Conservation (phyloP, 2,797 vertebrate species). For the Spatula clypeata region DNA sequence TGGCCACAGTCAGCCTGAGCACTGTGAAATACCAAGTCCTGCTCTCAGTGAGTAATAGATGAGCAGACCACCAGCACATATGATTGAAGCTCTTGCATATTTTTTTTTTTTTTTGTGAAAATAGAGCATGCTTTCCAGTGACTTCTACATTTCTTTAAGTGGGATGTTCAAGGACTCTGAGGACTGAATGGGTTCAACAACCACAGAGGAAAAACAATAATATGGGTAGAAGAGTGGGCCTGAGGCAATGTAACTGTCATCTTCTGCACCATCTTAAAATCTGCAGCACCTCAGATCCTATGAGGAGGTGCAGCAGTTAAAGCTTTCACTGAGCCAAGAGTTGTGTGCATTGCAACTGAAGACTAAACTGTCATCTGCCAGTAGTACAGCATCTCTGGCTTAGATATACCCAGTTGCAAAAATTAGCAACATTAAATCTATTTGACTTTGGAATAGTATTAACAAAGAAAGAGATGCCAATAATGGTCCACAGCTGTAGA, state of each 20-base stretch:
- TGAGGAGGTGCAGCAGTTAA: neutral
- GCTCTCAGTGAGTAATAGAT: accelerated
- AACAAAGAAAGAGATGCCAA: neutral
- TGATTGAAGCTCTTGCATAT: neutral
- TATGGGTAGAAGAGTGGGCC: neutral
- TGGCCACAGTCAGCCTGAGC: neutral
- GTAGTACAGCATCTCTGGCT: neutral
- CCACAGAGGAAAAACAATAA: neutral
- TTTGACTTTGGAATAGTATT: neutral
- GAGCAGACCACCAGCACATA: neutral
- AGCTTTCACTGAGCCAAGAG: neutral
- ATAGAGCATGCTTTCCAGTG: neutral
- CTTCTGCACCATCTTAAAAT: neutral
- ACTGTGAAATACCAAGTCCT: neutral
- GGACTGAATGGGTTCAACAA: neutral
- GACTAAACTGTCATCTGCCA: neutral
- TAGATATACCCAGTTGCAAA: neutral
- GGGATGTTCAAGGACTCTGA: neutral
- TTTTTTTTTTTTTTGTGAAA: neutral
- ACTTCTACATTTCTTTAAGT: neutral
- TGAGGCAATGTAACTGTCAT: neutral
- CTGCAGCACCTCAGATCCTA: neutral
- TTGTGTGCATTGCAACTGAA: neutral
- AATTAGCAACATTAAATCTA: neutral
- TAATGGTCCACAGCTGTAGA: neutral